Evolutionary conservation across 2,113 vertebrate genomes (phyloP).

Genomic region (Podarcis raffonei): DNA sequence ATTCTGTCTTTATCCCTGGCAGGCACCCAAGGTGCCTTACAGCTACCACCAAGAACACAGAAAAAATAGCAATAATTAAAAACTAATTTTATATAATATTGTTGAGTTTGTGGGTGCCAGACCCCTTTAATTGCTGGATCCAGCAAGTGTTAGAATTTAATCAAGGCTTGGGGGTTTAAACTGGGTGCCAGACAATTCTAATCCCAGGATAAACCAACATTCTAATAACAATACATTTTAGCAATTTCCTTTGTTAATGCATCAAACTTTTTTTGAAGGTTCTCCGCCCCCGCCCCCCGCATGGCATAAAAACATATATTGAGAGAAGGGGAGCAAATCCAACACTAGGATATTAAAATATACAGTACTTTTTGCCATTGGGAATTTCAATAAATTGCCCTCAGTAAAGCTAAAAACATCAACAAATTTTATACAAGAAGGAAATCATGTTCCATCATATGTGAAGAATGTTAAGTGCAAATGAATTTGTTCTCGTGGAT

Average conservation of each 20-base stretch:
- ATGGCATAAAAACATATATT: conserved; percentile 41
- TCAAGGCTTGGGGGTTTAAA: too few species aligned
- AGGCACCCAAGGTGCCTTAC: too few species aligned
- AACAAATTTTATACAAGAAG: conserved; percentile 46
- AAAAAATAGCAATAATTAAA: too few species aligned
- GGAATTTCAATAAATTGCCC: conserved; percentile 14
- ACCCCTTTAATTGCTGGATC: too few species aligned
- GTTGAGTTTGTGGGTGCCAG: too few species aligned
- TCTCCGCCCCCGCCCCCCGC: neutral
- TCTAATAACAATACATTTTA: conserved; percentile 22
- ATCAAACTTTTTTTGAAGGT: conserved; percentile 50
- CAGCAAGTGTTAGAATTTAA: too few species aligned
- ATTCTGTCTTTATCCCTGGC: too few species aligned
- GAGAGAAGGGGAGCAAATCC: conserved; percentile 43
- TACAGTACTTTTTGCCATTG: neutral
- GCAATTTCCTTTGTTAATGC: conserved; percentile 41
- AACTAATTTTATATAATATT: too few species aligned
- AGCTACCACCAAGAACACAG: too few species aligned
- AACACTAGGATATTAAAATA: conserved; percentile 22
- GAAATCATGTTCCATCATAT: conserved; percentile 39
- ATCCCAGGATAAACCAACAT: neutral
- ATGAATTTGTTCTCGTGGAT: conserved; percentile 44
- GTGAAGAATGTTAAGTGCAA: conserved; percentile 14
- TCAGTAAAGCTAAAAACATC: conserved; percentile 16
- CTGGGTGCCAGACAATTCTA: too few species aligned